Evolutionary conservation across 1,140 invertebrate genomes (phyloP).

Genomic region (Oryctes rhinoceros): DNA sequence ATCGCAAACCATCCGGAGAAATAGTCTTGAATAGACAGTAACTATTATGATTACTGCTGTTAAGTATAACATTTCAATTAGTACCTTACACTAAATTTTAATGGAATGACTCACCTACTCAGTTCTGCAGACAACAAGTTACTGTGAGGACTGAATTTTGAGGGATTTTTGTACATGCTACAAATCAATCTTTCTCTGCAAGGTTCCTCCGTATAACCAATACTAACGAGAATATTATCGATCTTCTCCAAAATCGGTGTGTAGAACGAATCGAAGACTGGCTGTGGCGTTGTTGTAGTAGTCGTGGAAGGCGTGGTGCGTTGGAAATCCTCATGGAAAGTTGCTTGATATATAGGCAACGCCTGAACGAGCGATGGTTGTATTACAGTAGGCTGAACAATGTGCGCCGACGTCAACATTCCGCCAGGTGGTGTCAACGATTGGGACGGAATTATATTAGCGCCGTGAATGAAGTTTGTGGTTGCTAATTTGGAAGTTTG

Average conservation of each 20-base stretch:
- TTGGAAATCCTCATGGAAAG: conserved; percentile 36
- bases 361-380: conserved; percentile 37
- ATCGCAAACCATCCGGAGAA: too few relatives aligned
- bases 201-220: conserved; percentile 72
- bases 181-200: conserved; percentile 82
- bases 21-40: too few relatives aligned
- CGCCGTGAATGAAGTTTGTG: background rate
- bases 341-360: conserved; percentile 30
- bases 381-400: conserved; percentile 42
- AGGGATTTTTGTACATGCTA: conserved; percentile 82
- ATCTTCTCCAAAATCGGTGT: conserved; percentile 78
- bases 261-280: conserved; percentile 69
- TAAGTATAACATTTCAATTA: too few relatives aligned
- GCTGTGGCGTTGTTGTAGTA: conserved; percentile 45
- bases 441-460: conserved; percentile 6
- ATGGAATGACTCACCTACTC: conserved; percentile 72
- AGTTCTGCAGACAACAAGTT: conserved; percentile 84
- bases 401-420: background rate
- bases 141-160: conserved; percentile 80
- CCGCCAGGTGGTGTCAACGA: conserved; percentile 9
- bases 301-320: conserved; percentile 64
- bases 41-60: too few relatives aligned
- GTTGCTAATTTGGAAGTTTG: conserved; percentile 45
- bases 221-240: conserved; percentile 74
- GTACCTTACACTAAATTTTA: too few relatives aligned